These are phyloP conservation scores for Mimachlamys varia DNA, from an alignment of 2,888 invertebrate species.

Conservation along the genomic window DNA sequence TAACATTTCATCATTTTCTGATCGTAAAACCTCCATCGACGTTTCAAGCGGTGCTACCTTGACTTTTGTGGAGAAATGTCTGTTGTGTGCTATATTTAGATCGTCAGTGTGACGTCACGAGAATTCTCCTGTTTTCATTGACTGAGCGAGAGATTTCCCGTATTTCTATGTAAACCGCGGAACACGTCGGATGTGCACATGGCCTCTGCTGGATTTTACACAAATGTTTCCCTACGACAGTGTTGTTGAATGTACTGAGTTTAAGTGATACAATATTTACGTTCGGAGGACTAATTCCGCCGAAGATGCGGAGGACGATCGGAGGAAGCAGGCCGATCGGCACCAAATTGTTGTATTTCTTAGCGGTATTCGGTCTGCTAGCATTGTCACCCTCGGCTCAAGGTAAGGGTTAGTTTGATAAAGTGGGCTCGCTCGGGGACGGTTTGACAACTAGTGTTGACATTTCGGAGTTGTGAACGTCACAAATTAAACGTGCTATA, in stretches of 20 bases:
- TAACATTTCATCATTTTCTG: not conserved
- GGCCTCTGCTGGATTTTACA: conserved; percentile 10
- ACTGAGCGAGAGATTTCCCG: conserved; percentile 31
- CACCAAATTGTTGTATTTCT: conserved; percentile 1
- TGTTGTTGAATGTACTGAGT: conserved; percentile 18
- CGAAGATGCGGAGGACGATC: conserved; percentile 8
- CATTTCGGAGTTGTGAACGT: not conserved
- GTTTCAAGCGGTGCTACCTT: conserved; percentile 19
- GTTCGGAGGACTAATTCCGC: conserved; percentile 14
- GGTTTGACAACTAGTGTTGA: not conserved
- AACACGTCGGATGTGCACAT: conserved; percentile 22
- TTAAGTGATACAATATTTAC: not conserved
- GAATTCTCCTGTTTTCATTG: conserved; percentile 24
- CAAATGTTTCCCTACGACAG: not conserved
- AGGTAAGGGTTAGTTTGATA: not conserved
- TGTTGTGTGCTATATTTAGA: not conserved
- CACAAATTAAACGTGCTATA: not conserved
- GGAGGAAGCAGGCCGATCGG: conserved; percentile 2
- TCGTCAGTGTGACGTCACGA: not conserved
- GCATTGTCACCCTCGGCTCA: conserved; percentile 24
- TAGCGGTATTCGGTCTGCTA: conserved; percentile 5
- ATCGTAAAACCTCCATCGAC: not conserved
- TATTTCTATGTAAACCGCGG: conserved; percentile 24
- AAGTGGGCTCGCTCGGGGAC: not conserved
- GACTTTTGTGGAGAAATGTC: not conserved